A percentile compares a stretch with the other conserved stretches of the same genome.
Evolutionary conservation across 2,113 vertebrate genomes (phyloP).

Genomic region (Crotalus horridus): DNA sequence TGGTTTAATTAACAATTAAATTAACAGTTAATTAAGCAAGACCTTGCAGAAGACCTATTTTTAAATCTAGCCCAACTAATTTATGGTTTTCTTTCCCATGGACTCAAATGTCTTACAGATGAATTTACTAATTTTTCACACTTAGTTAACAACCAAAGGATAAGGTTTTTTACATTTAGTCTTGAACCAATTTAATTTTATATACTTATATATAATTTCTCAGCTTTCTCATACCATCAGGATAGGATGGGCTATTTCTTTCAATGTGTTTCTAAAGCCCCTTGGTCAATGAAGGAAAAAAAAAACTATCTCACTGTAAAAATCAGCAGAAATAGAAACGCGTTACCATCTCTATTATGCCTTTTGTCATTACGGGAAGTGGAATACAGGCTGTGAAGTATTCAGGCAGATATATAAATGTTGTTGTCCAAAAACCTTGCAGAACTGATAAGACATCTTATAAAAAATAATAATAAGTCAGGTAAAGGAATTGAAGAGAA

Average conservation of each 20-base stretch:
- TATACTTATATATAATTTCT: neutral
- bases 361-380: neutral
- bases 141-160: neutral
- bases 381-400: neutral
- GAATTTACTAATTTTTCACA: neutral
- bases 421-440: neutral
- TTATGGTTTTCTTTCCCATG: neutral
- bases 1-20: neutral
- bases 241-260: neutral
- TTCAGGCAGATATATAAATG: neutral
- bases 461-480: neutral
- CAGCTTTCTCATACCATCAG: neutral
- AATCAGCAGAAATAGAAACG: slow-evolving; percentile 36
- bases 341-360: neutral
- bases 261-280: neutral
- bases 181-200: neutral
- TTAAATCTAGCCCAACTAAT: neutral
- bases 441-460: neutral
- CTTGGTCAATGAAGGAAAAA: neutral
- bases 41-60: neutral
- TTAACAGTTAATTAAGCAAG: neutral
- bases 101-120: neutral
- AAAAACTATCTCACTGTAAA: slow-evolving; percentile 24
- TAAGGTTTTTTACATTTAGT: neutral
- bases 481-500: neutral